Evolutionary conservation across 2,113 vertebrate species (phyloP).

Genomic region (Laterallus jamaicensis): DNA sequence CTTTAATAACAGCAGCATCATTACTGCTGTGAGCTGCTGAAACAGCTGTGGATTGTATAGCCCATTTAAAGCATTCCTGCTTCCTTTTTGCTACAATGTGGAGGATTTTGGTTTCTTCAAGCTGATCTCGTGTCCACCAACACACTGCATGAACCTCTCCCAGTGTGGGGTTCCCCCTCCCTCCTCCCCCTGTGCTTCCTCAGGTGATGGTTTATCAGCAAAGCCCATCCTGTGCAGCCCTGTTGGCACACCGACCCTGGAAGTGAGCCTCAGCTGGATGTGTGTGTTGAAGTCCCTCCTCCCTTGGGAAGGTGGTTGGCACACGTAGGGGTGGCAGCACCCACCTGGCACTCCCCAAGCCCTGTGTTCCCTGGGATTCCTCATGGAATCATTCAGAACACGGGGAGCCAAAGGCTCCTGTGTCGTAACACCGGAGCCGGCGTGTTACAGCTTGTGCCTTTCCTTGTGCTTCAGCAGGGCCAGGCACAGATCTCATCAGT

Average conservation of each 20-base stretch:
- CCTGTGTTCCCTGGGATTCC: not conserved
- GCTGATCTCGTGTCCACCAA: not conserved
- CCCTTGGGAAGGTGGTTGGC: not conserved
- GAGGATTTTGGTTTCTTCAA: not conserved
- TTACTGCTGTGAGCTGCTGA: not conserved
- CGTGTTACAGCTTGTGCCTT: not conserved
- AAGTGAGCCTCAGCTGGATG: not conserved
- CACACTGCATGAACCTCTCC: not conserved
- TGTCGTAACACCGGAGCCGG: not conserved
- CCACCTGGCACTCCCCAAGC: not conserved
- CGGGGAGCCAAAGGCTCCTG: not conserved
- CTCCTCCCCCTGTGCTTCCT: rapidly evolving
- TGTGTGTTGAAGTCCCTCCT: not conserved
- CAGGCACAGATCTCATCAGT: not conserved
- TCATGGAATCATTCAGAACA: not conserved
- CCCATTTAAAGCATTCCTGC: not conserved
- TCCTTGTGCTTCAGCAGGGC: not conserved
- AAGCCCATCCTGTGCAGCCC: not conserved
- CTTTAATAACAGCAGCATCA: rapidly evolving
- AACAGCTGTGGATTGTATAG: not conserved
- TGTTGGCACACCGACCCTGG: not conserved
- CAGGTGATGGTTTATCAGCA: not conserved
- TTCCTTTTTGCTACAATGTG: not conserved
- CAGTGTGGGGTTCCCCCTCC: not conserved
- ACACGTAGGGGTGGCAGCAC: rapidly evolving